These are phyloP conservation scores for Selene dorsalis DNA, from an alignment of 2,797 vertebrate genomes.

Conservation along the genomic window DNA sequence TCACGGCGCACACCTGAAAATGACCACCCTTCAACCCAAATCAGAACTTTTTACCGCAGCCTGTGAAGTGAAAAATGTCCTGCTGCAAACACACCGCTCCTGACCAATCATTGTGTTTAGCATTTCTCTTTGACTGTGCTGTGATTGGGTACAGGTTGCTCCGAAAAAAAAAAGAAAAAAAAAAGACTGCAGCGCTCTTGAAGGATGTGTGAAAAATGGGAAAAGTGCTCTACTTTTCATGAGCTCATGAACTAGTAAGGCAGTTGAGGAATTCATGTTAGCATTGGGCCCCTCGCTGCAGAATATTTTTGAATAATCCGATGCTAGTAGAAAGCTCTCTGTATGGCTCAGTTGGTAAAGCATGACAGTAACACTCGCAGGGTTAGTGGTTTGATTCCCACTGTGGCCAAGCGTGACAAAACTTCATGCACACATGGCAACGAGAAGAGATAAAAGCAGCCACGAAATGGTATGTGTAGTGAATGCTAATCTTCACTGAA, in stretches of 20 bases:
- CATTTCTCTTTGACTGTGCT: conserved; percentile 57
- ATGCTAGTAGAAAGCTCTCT: conserved; percentile 46
- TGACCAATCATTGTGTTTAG: conserved; percentile 57
- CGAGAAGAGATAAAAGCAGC: conserved; percentile 47
- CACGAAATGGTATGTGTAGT: conserved; percentile 26
- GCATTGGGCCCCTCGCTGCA: conserved; percentile 43
- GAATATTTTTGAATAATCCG: conserved; percentile 75
- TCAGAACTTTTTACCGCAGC: conserved; percentile 26
- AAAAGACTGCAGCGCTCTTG: conserved; percentile 37
- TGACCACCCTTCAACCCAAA: conserved; percentile 30
- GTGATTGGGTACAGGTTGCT: conserved; percentile 47
- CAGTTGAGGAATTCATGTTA: conserved; percentile 54
- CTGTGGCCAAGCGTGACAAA: conserved; percentile 53
- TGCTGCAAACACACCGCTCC: conserved; percentile 32
- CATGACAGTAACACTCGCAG: conserved; percentile 58
- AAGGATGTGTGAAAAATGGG: conserved; percentile 58
- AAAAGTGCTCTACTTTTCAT: conserved; percentile 56
- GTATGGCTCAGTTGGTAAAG: conserved; percentile 48
- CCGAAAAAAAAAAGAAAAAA: conserved; percentile 18
- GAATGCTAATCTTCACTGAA: conserved; percentile 47
- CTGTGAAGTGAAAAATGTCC: conserved; percentile 56
- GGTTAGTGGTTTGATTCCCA: conserved; percentile 70
- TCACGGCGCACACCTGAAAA: conserved; percentile 44
- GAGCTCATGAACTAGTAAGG: conserved; percentile 46
- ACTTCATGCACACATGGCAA: conserved; percentile 21